Evolutionary conservation across 30 jellyfish, hydroid and myxozoan genomes (phyloP), one percentile per base, ranked within the genome.

Genomic region (Rhopilema esculentum): DNA sequence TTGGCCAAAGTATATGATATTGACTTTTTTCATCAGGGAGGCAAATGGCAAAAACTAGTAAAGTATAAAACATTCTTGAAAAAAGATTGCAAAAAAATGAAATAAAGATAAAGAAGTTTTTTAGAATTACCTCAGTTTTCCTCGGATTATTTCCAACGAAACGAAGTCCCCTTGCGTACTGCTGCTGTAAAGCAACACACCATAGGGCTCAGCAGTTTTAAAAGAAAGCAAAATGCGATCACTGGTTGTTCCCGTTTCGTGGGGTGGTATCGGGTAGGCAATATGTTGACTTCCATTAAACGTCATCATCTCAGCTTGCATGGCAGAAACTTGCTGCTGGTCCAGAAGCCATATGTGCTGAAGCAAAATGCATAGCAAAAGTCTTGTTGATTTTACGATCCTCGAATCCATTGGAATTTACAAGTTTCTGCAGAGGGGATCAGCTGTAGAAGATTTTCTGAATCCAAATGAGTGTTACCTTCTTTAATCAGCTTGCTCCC

Each of bases 111-210:
- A 2, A 69, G 53, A 48, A 79, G n/a, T 33, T 19, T 25, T 0
- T 30, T 12, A 77, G 6, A 53, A 91, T 85, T 87, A 95, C 99
- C 96, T 92, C 40, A 95, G 83, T 75, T 95, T 95, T 53, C 99
- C 99, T 17, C 99, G 87, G 48, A 75, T 90, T 49, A 95, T 70
- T 71, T 90, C 97, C 85, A 95, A 52, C 29, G 97, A 50, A 22
- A 95, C 70, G 50, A 90, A 95, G 77, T 95, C 99, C 28, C 97
- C 97, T 78, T 95, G 97, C 26, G 89, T 85, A 48, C 99, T 98
- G 17, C 99, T 92, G 71, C 99, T 83, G 92, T 88, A 95, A 52
- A 95, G 50, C 32, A 95, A 71, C 0, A 95, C 93, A 0, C 99
- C 99, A 80, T 86, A 95, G 16, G 99, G 98, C 85, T 95, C 97